Base-by-base conservation (phyloP, 1,140 invertebrate genomes). In the Sycophaga agraensis region DNA sequence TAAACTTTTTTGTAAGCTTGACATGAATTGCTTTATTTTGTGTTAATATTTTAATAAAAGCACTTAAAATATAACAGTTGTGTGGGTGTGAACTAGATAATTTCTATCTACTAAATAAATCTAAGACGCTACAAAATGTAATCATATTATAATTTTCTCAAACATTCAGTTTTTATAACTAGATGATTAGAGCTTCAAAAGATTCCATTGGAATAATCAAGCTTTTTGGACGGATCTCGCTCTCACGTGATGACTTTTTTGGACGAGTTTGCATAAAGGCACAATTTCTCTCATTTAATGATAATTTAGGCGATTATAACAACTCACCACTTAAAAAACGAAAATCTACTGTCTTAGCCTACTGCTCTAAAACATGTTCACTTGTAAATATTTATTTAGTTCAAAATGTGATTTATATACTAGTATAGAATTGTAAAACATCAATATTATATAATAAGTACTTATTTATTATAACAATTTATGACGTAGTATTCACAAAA, bases 171-270 rank as follows among this genome's bases (percentile, higher is more conserved):
- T 31, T 55, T 58, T 37, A 59, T 57, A 64, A 66, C 65, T 68
- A 63, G 66, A 71, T 59, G 43, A 37, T 68, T 70, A 68, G 66
- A 74, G 70, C 70, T 75, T 6, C 11, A 31, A 31, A 6, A 6
- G 4, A 31, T 11, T 31, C 28, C 28, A 31, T 4, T 67, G 67
- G 70, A 73, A 70, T 72, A 59, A 58, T 70, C 68, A 74, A 74
- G 73, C 74, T 63, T 71, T 72, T 69, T 76, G 74, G 74, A 76
- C 74, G 74, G 74, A 76, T 75, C 46, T 58, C 62, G 63, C 71
- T 74, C 42, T 63, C 67, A 66, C 66, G 67, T 66, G 66, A 65
- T 70, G 70, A 70, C 65, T 70, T 66, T 64, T 74, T 70, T 71
- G 73, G 73, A 76, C 73, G 70, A 71, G 66, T 70, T 62, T 51